Evolutionary conservation across 1,140 invertebrate species (phyloP), one percentile per base, ranked within the genome.

Genomic region (Drosophila elegans): DNA sequence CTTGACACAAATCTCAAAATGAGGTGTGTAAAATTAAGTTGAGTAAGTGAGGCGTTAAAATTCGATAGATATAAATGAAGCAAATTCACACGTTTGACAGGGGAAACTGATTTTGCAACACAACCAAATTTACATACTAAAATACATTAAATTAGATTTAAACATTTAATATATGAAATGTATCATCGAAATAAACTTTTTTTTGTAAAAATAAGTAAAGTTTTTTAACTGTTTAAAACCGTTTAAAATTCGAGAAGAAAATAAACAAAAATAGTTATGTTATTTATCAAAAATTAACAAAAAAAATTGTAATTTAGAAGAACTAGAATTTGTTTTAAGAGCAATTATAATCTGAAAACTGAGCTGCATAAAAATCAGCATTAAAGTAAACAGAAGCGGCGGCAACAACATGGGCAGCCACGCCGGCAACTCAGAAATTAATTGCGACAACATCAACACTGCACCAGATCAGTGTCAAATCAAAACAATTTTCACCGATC

Each of bases 391-490:
- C 10, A 34, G 41, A 25, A 42, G 12, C 21, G 2, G 4, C 32
- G 3, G 4, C 32, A 27, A 2, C 6, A 21, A 41, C 16, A 13
- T 27, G 25, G 29, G 29, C 29, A 32, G 29, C 29, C 29, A 21
- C 29, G 29, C 29, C 29, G 7, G 29, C 29, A 32, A 32, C 29
- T 34, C 11, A 11, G 38, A 6, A 79, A 45, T 45, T 68, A 48
- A 56, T 76, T 29, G 48, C 51, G 12, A 51, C 61, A 60, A 71
- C 49, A 61, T 69, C 60, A 48, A 51, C 44, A 48, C 63, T 69
- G 71, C 72, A 55, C 48, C 71, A 73, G 39, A 68, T 83, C 75
- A 68, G 84, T 88, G 83, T 88, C 73, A 89, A 89, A 89, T 86
- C 79, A 79, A 57, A 61, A 54, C 72, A 79, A 60, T 80, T 71